Conservation (phyloP, 2,797 vertebrate genomes). For the Neomorphus geoffroyi region DNA sequence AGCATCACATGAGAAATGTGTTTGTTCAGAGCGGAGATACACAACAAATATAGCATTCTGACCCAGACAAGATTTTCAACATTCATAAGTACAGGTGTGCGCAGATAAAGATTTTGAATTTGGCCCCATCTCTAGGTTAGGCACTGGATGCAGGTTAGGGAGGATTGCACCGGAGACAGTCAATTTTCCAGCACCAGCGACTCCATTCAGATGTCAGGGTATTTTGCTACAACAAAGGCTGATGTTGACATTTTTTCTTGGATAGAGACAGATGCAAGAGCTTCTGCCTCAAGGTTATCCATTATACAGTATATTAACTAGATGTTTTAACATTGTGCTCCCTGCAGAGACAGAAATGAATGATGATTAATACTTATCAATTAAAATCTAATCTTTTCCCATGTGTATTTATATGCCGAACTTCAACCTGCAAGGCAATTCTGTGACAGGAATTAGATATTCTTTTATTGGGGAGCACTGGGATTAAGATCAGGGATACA, state of each 20-base stretch:
- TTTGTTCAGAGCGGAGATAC: constrained; percentile 31
- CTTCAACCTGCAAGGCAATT: constrained; percentile 26
- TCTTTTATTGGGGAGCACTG: constrained; percentile 10
- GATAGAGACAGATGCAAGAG: constrained; percentile 51
- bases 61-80: not conserved
- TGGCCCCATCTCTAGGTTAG: not conserved
- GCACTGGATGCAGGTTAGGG: not conserved
- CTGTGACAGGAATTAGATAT: constrained; percentile 34
- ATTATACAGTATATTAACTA: constrained; percentile 50
- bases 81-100: not conserved
- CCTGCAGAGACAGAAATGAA: constrained; percentile 46
- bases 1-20: constrained; percentile 45
- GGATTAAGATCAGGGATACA: not conserved
- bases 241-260: constrained; percentile 58
- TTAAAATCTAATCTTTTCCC: constrained; percentile 58
- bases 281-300: constrained; percentile 61
- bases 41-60: not conserved
- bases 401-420: constrained; percentile 40
- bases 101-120: not conserved
- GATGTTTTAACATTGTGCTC: constrained; percentile 27
- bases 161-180: not conserved
- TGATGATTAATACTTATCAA: constrained; percentile 61
- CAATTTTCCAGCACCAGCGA: constrained; percentile 10
- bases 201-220: constrained; percentile 20
- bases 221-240: constrained; percentile 54